These are phyloP conservation scores for Whitmania pigra DNA, from an alignment of 1,140 invertebrate species.

Conservation along the genomic window DNA sequence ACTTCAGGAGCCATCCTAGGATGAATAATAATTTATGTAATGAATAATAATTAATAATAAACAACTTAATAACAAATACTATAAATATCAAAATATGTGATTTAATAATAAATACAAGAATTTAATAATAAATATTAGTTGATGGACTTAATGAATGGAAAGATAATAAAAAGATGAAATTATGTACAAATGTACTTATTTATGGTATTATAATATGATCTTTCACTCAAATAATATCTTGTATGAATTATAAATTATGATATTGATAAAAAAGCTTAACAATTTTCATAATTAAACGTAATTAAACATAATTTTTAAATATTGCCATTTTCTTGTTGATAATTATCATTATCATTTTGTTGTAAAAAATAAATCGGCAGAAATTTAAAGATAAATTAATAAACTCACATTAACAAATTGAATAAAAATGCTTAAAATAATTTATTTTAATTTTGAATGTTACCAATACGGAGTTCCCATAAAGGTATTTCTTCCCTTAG, in stretches of 20 bases:
- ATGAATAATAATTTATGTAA: slow-evolving; percentile 5
- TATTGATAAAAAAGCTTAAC: too few relatives aligned
- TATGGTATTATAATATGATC: too few relatives aligned
- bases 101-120: too few relatives aligned
- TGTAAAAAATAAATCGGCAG: not conserved
- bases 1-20: slow-evolving; percentile 91
- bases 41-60: slow-evolving; percentile 12
- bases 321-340: not conserved
- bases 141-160: too few relatives aligned
- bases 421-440: not conserved
- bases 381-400: not conserved
- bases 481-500: slow-evolving; percentile 9
- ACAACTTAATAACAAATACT: not conserved
- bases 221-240: too few relatives aligned
- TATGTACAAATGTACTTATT: too few relatives aligned
- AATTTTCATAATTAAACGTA: too few relatives aligned
- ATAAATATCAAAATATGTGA: too few relatives aligned
- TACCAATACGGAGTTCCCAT: slow-evolving; percentile 19
- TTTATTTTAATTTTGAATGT: too few relatives aligned
- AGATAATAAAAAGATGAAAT: too few relatives aligned
- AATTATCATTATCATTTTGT: slow-evolving; percentile 11
- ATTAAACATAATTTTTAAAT: not conserved
- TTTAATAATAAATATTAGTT: too few relatives aligned
- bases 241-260: too few relatives aligned
- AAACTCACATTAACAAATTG: not conserved